A percentile compares a stretch with the other conserved stretches of the same genome.
Conservation (phyloP, 2,888 invertebrate genomes). For the Liposcelis brunnea region DNA sequence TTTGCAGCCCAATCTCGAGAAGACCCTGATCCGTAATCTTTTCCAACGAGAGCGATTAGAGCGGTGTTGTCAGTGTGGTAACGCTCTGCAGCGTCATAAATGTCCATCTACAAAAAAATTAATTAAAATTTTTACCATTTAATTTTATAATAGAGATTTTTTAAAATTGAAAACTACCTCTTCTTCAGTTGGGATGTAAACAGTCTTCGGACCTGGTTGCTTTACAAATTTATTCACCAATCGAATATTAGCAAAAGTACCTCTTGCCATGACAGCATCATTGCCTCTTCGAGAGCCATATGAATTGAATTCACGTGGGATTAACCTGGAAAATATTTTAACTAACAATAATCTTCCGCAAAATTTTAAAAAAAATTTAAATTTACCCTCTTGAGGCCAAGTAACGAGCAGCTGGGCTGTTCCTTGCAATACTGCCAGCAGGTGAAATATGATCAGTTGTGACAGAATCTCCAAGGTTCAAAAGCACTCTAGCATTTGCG, state of each 20-base stretch:
- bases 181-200: slow-evolving; percentile 75
- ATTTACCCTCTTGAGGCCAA: slow-evolving; percentile 50
- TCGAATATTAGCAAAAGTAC: slow-evolving; percentile 96
- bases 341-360: background rate
- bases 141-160: slow-evolving; percentile 6
- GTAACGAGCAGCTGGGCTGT: slow-evolving; percentile 80
- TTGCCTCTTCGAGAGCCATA: slow-evolving; percentile 95
- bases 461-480: slow-evolving; percentile 87
- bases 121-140: slow-evolving; percentile 10
- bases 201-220: slow-evolving; percentile 66
- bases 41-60: slow-evolving; percentile 79
- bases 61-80: slow-evolving; percentile 60
- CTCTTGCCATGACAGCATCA: slow-evolving; percentile 92
- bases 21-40: slow-evolving; percentile 96
- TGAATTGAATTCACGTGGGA: slow-evolving; percentile 91
- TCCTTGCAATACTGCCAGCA: slow-evolving; percentile 90
- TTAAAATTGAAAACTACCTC: slow-evolving; percentile 31
- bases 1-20: slow-evolving; percentile 99
- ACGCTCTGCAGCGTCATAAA: slow-evolving; percentile 85
- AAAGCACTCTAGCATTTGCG: slow-evolving; percentile 56
- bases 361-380: background rate
- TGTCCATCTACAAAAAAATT: slow-evolving; percentile 49
- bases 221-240: slow-evolving; percentile 75
- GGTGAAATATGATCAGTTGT: slow-evolving; percentile 99
- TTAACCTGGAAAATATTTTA: slow-evolving; percentile 37